Evolutionary conservation across 2,888 invertebrate species (phyloP).

Genomic region (Lepeophtheirus nordmannii): DNA sequence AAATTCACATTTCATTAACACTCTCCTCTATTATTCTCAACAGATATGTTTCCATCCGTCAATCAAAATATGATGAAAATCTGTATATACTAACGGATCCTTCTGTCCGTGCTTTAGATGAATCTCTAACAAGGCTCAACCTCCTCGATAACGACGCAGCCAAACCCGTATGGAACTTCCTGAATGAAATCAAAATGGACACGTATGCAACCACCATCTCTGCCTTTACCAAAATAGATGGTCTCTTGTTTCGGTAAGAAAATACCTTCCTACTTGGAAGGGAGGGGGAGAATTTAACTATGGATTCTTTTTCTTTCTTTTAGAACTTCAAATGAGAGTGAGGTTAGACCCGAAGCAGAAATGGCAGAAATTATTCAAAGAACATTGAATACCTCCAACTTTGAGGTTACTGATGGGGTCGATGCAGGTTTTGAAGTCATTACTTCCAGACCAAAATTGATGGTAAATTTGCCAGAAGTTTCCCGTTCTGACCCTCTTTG

Average conservation of each 20-base stretch:
- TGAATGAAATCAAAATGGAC: slow-evolving; percentile 46
- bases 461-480: slow-evolving; percentile 44
- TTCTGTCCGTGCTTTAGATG: slow-evolving; percentile 44
- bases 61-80: slow-evolving; percentile 10
- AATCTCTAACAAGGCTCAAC: slow-evolving; percentile 72
- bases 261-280: slow-evolving; percentile 1
- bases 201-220: slow-evolving; percentile 70
- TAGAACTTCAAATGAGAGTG: slow-evolving; percentile 41
- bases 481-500: slow-evolving; percentile 56
- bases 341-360: slow-evolving; percentile 45
- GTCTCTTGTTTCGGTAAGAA: slow-evolving; percentile 47
- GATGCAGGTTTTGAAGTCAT: slow-evolving; percentile 35
- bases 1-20: neutral
- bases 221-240: slow-evolving; percentile 69
- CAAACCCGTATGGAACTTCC: slow-evolving; percentile 49
- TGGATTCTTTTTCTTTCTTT: neutral
- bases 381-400: slow-evolving; percentile 29
- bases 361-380: slow-evolving; percentile 47
- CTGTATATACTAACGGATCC: slow-evolving; percentile 16
- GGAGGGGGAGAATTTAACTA: neutral
- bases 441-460: slow-evolving; percentile 39
- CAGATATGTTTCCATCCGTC: slow-evolving; percentile 4
- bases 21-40: neutral
- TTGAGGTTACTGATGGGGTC: slow-evolving; percentile 34
- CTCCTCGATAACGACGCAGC: slow-evolving; percentile 52